Evolutionary conservation across 2,888 invertebrate species (phyloP), one percentile per base, ranked within the genome.

Genomic region (Hydriomena furcata): DNA sequence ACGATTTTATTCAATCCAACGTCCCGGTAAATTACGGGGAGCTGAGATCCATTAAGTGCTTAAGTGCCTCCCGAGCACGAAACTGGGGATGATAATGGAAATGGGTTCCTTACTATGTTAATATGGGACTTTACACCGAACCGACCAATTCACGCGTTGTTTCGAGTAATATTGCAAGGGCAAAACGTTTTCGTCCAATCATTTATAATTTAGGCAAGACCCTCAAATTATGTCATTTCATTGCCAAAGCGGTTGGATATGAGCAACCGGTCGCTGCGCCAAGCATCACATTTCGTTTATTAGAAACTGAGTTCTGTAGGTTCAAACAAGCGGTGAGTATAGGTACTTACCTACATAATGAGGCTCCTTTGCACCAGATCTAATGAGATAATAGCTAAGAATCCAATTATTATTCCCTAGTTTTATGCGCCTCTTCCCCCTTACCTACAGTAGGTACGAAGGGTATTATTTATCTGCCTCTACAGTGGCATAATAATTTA

Each of bases 21-120:
- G 79, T 82, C 79, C 79, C 79, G 78, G 79, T 83, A 86, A 86
- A 87, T 87, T 84, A 85, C 83, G 79, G 78, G 72, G 79, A 84
- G 84, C 84, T 78, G 84, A 82, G 83, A 88, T 83, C 86, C 88
- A 86, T 89, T 88, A 88, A 87, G 85, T 87, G 82, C 85, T 87
- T 87, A 88, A 87, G 88, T 88, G 87, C 86, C 86, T 82, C 79
- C 79, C 83, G 82, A 86, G 87, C 82, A 83, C 82, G 79, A 88
- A 88, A 89, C 88, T 88, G 85, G 78, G 84, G 84, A 87, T 86
- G 84, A 87, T 87, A 86, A 86, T 88, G 84, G 81, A 82, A 87
- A 87, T 80, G 84, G 84, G 84, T 81, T 79, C 78, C 84, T 84
- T 78, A 83, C 82, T 82, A 84, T 87, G 86, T 83, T 86, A 86